A percentile compares a stretch with the other conserved stretches of the same genome.
Conservation (phyloP, 2,797 vertebrate genomes). For the Hozukius guyotensis region DNA sequence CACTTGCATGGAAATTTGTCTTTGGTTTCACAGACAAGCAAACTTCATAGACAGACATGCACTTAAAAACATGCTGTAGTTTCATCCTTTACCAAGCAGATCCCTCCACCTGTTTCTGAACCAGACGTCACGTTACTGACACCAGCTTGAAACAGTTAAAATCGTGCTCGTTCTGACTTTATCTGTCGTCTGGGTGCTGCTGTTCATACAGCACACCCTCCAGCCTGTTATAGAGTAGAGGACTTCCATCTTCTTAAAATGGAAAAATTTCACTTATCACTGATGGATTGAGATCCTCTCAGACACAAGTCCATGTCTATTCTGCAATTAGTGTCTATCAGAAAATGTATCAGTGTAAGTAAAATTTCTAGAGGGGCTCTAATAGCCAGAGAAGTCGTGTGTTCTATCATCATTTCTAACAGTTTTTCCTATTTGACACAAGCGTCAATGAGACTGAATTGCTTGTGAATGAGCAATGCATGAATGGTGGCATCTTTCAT, state of each 20-base stretch:
- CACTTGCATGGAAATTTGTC: too few relatives aligned
- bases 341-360: background rate
- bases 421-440: background rate
- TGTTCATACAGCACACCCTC: background rate
- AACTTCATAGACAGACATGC: rapidly evolving
- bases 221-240: background rate
- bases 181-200: background rate
- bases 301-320: background rate
- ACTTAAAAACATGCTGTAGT: background rate
- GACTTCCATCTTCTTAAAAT: background rate
- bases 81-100: background rate
- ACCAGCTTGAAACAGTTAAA: background rate
- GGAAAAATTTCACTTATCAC: background rate
- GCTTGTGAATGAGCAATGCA: background rate
- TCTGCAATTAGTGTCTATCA: background rate
- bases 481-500: background rate
- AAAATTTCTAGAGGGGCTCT: background rate
- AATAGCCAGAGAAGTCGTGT: background rate
- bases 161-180: background rate
- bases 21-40: too few relatives aligned
- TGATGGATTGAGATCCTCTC: background rate
- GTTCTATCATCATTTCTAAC: background rate
- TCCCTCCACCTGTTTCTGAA: background rate
- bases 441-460: background rate
- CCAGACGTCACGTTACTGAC: background rate